phyloP scores from a whole-genome alignment of 2,113 vertebrate genomes.

The Poeciliopsis turrubarensis region DNA sequence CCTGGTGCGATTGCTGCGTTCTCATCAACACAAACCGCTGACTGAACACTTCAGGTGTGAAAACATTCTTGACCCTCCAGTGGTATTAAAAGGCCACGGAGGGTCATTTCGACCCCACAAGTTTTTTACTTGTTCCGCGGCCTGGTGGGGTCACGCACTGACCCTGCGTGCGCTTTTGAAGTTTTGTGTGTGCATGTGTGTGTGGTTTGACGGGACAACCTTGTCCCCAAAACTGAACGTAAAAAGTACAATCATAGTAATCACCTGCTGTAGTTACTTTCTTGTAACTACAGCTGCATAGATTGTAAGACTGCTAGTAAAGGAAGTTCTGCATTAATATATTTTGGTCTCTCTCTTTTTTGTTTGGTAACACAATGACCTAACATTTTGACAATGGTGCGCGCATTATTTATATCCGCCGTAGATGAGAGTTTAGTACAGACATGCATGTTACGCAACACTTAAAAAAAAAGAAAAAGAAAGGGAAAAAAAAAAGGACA shows the following conservation, averaged over 20 bases:
- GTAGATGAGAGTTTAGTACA: not conserved
- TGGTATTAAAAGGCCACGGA: too few species aligned
- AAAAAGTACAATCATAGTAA: not conserved
- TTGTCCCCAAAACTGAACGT: too few species aligned
- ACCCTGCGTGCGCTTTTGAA: too few species aligned
- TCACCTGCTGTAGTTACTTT: not conserved
- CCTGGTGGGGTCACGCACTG: too few species aligned
- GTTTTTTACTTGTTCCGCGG: too few species aligned
- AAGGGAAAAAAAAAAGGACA: not conserved
- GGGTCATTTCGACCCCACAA: too few species aligned
- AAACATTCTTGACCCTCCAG: too few species aligned
- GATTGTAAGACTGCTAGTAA: not conserved
- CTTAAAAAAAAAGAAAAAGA: not conserved
- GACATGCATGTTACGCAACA: not conserved
- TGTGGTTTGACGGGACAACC: too few species aligned
- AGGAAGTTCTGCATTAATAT: not conserved
- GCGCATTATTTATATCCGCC: not conserved
- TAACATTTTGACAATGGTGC: not conserved
- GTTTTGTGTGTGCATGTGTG: too few species aligned
- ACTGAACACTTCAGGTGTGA: too few species aligned
- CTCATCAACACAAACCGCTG: too few species aligned
- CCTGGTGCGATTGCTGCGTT: too few species aligned
- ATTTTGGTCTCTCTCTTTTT: not conserved
- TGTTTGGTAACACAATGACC: not conserved
- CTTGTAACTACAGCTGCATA: not conserved